Percentiles rank a stretch among this genome's conserved stretches.
Evolutionary conservation across 2,888 invertebrate species (phyloP).

Genomic region (Lumbricus terrestris): DNA sequence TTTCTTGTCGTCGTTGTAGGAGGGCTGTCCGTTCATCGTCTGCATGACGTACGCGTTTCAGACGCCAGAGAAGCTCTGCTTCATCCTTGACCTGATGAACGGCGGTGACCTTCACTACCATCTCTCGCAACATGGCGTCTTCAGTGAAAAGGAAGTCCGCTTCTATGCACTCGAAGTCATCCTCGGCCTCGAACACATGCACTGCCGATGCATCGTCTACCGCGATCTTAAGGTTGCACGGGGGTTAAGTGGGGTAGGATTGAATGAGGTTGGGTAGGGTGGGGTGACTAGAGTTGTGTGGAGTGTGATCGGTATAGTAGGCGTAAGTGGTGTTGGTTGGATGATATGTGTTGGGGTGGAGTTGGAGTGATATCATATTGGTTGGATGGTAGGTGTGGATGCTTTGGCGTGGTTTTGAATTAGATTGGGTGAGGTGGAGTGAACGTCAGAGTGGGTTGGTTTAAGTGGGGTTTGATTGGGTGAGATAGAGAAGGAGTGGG

Average conservation of each 20-base stretch:
- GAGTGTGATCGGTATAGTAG: too few species aligned
- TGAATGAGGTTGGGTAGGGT: too few species aligned
- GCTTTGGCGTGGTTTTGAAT: neutral
- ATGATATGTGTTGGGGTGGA: neutral
- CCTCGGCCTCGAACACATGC: constrained; percentile 97
- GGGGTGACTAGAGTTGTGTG: too few species aligned
- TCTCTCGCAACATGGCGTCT: constrained; percentile 96
- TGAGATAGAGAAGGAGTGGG: neutral
- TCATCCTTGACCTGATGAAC: constrained; percentile 99
- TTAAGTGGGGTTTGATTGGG: neutral
- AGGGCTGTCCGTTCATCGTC: constrained; percentile 98
- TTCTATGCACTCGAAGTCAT: constrained; percentile 99
- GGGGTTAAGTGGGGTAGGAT: neutral
- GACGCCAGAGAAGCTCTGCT: constrained; percentile 97
- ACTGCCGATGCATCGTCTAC: constrained; percentile 95
- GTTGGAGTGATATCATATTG: neutral
- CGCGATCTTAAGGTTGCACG: constrained; percentile 66
- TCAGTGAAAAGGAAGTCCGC: constrained; percentile 83
- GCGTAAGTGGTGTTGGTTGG: too few species aligned
- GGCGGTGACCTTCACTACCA: constrained; percentile 98
- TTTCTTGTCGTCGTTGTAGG: too few species aligned
- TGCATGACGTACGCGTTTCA: constrained; percentile 99
- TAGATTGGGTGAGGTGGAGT: neutral
- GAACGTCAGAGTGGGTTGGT: neutral
- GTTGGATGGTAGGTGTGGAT: neutral